These are phyloP conservation scores for Noturus placidus DNA, from an alignment of 2,113 vertebrate genomes.

Conservation along the genomic window DNA sequence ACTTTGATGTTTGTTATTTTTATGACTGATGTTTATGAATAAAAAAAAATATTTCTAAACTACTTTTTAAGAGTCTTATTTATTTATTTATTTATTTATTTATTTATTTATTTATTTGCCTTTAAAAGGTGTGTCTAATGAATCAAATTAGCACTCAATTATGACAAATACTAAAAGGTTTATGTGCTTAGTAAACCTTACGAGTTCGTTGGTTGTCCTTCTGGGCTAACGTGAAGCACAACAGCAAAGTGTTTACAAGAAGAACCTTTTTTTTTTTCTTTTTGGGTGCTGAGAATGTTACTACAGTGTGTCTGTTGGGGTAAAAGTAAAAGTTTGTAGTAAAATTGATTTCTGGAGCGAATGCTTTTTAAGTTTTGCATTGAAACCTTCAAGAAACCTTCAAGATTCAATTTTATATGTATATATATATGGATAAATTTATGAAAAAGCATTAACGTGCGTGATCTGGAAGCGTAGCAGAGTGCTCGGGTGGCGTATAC, in stretches of 20 bases:
- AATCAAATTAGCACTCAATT: too few relatives aligned
- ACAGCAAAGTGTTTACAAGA: neutral
- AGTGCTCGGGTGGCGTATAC: neutral
- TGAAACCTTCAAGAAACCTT: too few relatives aligned
- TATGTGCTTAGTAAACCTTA: neutral
- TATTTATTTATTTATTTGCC: neutral
- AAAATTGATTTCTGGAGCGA: neutral
- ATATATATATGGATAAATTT: neutral
- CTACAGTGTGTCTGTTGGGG: too few relatives aligned
- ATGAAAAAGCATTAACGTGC: neutral
- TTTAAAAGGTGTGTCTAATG: neutral
- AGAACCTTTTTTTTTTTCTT: neutral
- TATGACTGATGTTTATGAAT: slow-evolving; percentile 79
- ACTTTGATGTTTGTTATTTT: slow-evolving; percentile 84
- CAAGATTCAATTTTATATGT: too few relatives aligned
- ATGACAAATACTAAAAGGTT: neutral
- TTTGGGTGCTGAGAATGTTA: neutral
- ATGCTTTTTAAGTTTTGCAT: neutral
- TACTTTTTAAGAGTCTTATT: slow-evolving; percentile 29
- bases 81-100: neutral
- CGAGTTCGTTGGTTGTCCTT: neutral
- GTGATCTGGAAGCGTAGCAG: neutral
- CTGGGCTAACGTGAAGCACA: neutral
- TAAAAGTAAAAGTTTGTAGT: neutral
- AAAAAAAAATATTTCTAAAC: slow-evolving; percentile 75